These are phyloP conservation scores for Eledone cirrhosa DNA, from an alignment of 2,888 invertebrate species.

Conservation along the genomic window DNA sequence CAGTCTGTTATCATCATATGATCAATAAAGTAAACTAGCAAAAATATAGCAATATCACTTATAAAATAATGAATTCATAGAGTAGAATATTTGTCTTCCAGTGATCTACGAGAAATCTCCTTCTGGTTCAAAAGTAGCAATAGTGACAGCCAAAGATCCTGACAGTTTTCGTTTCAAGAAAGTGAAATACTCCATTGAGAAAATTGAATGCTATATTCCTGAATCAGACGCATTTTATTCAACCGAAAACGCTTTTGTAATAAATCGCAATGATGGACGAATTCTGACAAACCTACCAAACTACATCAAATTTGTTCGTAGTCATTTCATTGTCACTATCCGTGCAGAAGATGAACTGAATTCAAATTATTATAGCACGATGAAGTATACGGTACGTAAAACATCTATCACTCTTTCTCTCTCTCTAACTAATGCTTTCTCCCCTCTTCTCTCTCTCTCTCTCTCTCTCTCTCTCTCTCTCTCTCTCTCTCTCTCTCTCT, in stretches of 20 bases:
- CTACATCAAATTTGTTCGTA: constrained; percentile 45
- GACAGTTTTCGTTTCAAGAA: constrained; percentile 39
- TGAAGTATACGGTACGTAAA: not conserved
- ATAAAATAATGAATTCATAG: too few species aligned
- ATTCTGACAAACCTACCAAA: constrained; percentile 41
- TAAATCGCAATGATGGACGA: constrained; percentile 45
- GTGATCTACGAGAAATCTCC: constrained; percentile 39
- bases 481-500: too few species aligned
- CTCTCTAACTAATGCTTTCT: too few species aligned
- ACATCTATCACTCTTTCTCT: too few species aligned
- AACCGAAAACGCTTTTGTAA: constrained; percentile 41
- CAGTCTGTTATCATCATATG: too few species aligned
- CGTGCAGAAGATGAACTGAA: constrained; percentile 45
- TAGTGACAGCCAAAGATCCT: constrained; percentile 38
- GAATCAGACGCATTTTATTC: not conserved
- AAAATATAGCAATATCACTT: too few species aligned
- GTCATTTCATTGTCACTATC: constrained; percentile 46
- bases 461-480: too few species aligned
- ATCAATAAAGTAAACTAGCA: too few species aligned
- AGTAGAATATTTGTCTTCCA: constrained; percentile 26
- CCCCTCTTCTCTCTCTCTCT: too few species aligned
- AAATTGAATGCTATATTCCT: constrained; percentile 33
- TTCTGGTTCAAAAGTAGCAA: constrained; percentile 30
- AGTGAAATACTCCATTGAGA: constrained; percentile 42
- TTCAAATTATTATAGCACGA: not conserved